A percentile compares a stretch with the other conserved stretches of the same genome.
These are phyloP conservation scores for Anguilla rostrata DNA, from an alignment of 2,113 vertebrate genomes.

Conservation along the genomic window DNA sequence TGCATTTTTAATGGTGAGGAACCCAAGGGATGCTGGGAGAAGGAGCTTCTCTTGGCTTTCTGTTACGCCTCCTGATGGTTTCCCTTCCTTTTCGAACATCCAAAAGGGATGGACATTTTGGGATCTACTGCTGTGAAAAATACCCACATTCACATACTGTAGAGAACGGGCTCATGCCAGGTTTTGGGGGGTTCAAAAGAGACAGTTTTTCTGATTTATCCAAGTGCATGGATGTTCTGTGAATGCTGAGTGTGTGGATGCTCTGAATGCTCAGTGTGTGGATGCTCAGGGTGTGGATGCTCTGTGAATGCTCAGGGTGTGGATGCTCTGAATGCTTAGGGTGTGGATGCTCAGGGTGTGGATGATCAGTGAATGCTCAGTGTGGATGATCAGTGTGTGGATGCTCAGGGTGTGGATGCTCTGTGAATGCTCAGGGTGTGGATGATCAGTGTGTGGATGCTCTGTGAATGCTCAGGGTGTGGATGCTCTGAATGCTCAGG, in stretches of 20 bases:
- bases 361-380: too few species aligned
- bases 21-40: background rate
- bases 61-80: background rate
- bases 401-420: too few species aligned
- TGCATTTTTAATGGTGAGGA: constrained; percentile 11
- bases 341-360: too few species aligned
- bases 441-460: too few species aligned
- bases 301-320: too few species aligned
- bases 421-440: too few species aligned
- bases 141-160: background rate
- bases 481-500: too few species aligned
- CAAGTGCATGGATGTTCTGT: background rate
- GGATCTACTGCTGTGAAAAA: background rate
- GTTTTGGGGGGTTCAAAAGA: background rate
- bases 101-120: background rate
- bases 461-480: too few species aligned
- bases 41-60: background rate
- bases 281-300: too few species aligned
- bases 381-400: too few species aligned
- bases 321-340: too few species aligned
- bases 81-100: background rate
- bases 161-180: background rate
- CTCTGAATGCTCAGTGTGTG: too few species aligned
- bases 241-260: background rate
- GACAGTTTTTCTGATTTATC: background rate